Evolutionary conservation across 30 jellyfish, hydroid and myxozoan species (phyloP).

Genomic region (Rhopilema esculentum): DNA sequence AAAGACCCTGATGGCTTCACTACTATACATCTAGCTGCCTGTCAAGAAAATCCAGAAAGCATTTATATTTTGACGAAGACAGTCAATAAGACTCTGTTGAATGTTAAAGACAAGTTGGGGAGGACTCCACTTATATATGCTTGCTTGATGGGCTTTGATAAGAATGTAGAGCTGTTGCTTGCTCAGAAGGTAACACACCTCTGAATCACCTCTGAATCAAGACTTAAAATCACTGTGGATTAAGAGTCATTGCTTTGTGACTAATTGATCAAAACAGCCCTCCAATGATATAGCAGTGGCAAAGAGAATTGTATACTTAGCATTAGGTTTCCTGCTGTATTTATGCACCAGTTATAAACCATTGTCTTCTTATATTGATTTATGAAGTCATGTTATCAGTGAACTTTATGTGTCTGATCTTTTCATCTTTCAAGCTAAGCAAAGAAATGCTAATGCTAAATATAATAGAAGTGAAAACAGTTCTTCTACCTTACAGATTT

Average conservation of each 20-base stretch:
- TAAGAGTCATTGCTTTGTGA: too few relatives aligned
- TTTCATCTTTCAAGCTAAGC: too few relatives aligned
- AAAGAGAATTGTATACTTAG: too few relatives aligned
- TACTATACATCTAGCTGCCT: slow-evolving; percentile 77
- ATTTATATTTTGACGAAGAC: slow-evolving; percentile 42
- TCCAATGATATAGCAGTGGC: too few relatives aligned
- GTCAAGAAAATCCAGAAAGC: slow-evolving; percentile 84
- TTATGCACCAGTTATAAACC: too few relatives aligned
- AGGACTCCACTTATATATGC: slow-evolving; percentile 84
- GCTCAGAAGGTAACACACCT: slow-evolving; percentile 60
- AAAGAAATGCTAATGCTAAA: too few relatives aligned
- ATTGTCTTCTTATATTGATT: too few relatives aligned
- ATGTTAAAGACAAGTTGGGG: slow-evolving; percentile 68
- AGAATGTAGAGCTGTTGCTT: slow-evolving; percentile 68
- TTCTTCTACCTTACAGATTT: slow-evolving; percentile 23
- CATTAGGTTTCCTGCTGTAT: too few relatives aligned
- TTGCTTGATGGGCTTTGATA: slow-evolving; percentile 76
- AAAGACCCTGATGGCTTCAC: slow-evolving; percentile 71
- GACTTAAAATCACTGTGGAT: too few relatives aligned
- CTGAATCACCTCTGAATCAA: not conserved
- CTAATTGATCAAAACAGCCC: too few relatives aligned
- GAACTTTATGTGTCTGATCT: too few relatives aligned
- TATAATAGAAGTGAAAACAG: not conserved
- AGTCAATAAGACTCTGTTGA: slow-evolving; percentile 43
- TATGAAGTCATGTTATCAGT: too few relatives aligned